Evolutionary conservation across 2,888 invertebrate genomes (phyloP).

Genomic region (Drosophila paranaensis): DNA sequence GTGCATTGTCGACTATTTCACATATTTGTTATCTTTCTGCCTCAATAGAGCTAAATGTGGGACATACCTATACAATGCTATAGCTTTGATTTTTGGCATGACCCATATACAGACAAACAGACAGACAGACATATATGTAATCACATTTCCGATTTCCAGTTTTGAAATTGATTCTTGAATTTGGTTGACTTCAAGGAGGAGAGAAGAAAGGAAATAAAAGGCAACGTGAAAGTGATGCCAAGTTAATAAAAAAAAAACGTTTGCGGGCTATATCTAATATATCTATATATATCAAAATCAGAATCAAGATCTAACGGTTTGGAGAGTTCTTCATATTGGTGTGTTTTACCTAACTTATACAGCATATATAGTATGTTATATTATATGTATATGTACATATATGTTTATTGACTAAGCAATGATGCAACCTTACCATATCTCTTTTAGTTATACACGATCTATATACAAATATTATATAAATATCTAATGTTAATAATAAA

Average conservation of each 20-base stretch:
- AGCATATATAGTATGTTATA: too few relatives aligned
- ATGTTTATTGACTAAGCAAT: constrained; percentile 18
- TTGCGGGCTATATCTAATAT: constrained; percentile 40
- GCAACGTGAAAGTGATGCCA: constrained; percentile 43
- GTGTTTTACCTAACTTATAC: not conserved
- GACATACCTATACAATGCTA: constrained; percentile 1
- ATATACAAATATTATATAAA: not conserved
- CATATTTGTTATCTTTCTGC: not conserved
- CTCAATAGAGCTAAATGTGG: not conserved
- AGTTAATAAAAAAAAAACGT: constrained; percentile 12
- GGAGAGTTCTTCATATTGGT: constrained; percentile 2
- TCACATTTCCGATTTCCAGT: constrained; percentile 62
- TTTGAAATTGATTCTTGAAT: constrained; percentile 28
- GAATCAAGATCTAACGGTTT: not conserved
- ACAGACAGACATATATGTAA: constrained; percentile 11
- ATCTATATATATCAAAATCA: not conserved
- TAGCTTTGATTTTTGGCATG: constrained; percentile 30
- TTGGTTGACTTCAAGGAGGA: constrained; percentile 16
- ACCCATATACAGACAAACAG: constrained; percentile 33
- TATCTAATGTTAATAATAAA: not conserved
- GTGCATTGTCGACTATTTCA: not conserved
- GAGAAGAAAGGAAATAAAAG: constrained; percentile 24
- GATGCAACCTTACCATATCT: constrained; percentile 19
- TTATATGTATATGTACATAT: not conserved
- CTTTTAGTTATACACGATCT: constrained; percentile 2